Percentiles rank a stretch among this genome's conserved stretches.
Evolutionary conservation across 2,113 vertebrate genomes (phyloP).

Genomic region (Psettodes erumei): DNA sequence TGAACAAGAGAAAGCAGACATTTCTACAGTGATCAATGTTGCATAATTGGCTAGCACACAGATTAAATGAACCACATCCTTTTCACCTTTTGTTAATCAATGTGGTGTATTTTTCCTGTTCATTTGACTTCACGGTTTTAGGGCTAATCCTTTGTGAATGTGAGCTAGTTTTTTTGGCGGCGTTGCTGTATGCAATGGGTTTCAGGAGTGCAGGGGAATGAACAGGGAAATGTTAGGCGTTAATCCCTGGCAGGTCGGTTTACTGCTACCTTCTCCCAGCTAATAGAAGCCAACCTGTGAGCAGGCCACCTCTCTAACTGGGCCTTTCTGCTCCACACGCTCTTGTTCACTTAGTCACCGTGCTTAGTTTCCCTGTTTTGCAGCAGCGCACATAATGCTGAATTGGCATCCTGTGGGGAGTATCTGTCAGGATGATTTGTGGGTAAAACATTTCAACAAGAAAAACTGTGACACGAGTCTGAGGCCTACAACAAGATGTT

Average conservation of each 20-base stretch:
- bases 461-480: background rate
- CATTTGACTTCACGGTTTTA: conserved; percentile 55
- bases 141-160: conserved; percentile 34
- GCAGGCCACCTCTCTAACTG: conserved; percentile 2
- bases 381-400: background rate
- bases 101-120: conserved; percentile 61
- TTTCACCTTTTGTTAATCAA: conserved; percentile 70
- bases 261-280: conserved; percentile 4
- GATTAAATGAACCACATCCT: conserved; percentile 67
- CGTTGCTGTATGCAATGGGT: background rate
- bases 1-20: conserved; percentile 60
- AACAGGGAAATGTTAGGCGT: conserved; percentile 37
- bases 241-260: conserved; percentile 43
- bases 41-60: conserved; percentile 58
- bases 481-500: background rate
- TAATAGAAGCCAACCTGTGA: conserved; percentile 18
- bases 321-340: conserved; percentile 4
- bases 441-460: conserved; percentile 7
- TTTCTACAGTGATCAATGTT: conserved; percentile 73
- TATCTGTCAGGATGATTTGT: conserved; percentile 4
- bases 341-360: no score
- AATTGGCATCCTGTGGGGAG: background rate
- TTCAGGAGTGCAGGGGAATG: conserved; percentile 31
- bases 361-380: background rate
- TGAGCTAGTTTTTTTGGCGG: conserved; percentile 35